phyloP scores from a whole-genome alignment of 2,113 vertebrate species.

The Oxyruncus cristatus region DNA sequence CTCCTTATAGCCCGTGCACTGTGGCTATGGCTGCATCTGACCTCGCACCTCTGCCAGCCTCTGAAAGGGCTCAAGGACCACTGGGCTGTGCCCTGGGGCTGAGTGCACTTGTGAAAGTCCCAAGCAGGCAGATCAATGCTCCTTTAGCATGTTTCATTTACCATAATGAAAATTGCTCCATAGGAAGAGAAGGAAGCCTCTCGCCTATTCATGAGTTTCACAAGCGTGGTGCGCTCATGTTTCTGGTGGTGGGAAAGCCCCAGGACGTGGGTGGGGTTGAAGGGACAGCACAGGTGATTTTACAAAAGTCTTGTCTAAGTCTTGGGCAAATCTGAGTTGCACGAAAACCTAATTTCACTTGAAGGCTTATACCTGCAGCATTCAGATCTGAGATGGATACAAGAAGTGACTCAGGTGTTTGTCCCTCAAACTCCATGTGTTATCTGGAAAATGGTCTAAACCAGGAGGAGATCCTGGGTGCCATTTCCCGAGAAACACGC shows the following conservation, averaged over 20 bases:
- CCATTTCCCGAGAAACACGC: neutral
- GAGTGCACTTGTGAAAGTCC: neutral
- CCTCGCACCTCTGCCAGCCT: neutral
- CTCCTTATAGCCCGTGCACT: neutral
- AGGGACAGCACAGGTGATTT: neutral
- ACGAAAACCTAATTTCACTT: neutral
- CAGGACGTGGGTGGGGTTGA: neutral
- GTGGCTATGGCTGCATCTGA: neutral
- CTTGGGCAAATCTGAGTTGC: neutral
- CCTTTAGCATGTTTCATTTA: slow-evolving; percentile 6
- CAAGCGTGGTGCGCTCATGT: neutral
- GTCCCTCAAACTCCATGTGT: neutral
- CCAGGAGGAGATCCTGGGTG: neutral
- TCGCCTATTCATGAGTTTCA: slow-evolving; percentile 58
- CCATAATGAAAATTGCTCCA: neutral
- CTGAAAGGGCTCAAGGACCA: neutral
- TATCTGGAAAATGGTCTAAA: neutral
- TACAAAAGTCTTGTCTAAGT: neutral
- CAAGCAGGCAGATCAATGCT: neutral
- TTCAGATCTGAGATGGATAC: neutral
- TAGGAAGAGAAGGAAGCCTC: slow-evolving; percentile 38
- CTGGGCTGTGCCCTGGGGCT: neutral
- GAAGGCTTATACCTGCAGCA: neutral
- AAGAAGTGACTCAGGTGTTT: neutral
- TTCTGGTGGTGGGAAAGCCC: slow-evolving; percentile 46